Percentiles rank a stretch among this genome's conserved stretches.
phyloP scores from a whole-genome alignment of 1,140 invertebrate genomes.

The Drosophila pseudoananassae region DNA sequence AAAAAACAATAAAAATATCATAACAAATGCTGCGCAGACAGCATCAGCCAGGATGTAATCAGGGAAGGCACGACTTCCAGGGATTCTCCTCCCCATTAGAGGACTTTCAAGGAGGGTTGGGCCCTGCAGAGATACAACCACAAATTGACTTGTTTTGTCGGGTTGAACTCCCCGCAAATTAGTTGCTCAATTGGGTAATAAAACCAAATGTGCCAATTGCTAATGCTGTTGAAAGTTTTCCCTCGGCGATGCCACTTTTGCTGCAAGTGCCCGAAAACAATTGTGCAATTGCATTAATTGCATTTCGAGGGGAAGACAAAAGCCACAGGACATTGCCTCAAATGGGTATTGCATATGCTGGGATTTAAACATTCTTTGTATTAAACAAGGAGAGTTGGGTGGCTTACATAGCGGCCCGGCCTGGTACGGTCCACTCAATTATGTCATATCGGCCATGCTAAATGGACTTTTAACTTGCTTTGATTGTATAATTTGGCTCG shows the following conservation, averaged over 20 bases:
- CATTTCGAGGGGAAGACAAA: conserved; percentile 61
- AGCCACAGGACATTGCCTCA: conserved; percentile 54
- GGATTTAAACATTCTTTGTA: conserved; percentile 29
- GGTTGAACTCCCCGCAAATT: conserved; percentile 70
- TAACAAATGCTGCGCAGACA: conserved; percentile 61
- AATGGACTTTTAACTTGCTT: conserved; percentile 77
- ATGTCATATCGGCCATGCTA: conserved; percentile 74
- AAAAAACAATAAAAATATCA: conserved; percentile 58
- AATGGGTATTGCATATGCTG: conserved; percentile 70
- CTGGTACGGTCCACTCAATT: conserved; percentile 71
- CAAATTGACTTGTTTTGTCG: conserved; percentile 64
- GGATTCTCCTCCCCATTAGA: conserved; percentile 36
- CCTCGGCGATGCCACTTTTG: conserved; percentile 21
- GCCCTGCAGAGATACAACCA: conserved; percentile 12
- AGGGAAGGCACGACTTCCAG: conserved; percentile 44
- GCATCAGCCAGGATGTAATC: conserved; percentile 55
- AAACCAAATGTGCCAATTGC: conserved; percentile 82
- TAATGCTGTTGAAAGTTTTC: conserved; percentile 55
- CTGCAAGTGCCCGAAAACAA: conserved; percentile 55
- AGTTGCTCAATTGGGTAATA: conserved; percentile 79
- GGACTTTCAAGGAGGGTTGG: conserved; percentile 8
- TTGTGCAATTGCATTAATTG: conserved; percentile 80
- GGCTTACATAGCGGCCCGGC: conserved; percentile 49
- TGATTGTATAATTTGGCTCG: conserved; percentile 64
- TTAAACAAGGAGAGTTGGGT: background rate